A percentile compares a stretch with the other conserved stretches of the same genome.
Evolutionary conservation across 53 echinoderm and acorn worm genomes (phyloP).

Genomic region (Mesocentrotus franciscanus): DNA sequence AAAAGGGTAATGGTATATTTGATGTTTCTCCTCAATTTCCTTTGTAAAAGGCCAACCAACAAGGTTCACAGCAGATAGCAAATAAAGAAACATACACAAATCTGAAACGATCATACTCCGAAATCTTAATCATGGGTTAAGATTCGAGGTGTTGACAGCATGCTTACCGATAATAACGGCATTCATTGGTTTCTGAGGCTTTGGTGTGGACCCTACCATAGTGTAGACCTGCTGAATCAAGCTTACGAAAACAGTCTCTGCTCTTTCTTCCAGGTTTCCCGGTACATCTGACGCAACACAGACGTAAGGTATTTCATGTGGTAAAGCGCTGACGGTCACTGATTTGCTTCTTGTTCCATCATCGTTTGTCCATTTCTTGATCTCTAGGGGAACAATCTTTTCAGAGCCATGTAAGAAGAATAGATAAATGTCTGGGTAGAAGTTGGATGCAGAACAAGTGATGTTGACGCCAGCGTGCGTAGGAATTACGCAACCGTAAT

Average conservation of each 20-base stretch:
- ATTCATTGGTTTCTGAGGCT: neutral
- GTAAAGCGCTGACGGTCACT: neutral
- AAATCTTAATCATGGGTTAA: no score
- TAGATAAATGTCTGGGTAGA: neutral
- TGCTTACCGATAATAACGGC: neutral
- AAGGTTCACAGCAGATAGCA: no score
- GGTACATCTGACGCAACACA: conserved; percentile 1
- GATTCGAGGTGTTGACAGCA: no score
- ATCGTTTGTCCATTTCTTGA: neutral
- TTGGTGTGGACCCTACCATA: neutral
- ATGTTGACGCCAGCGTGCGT: neutral
- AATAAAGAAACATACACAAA: no score
- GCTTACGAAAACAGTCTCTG: neutral
- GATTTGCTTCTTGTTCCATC: neutral
- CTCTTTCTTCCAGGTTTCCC: neutral
- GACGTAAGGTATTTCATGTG: neutral
- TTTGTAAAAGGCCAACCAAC: no score
- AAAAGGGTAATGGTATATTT: no score
- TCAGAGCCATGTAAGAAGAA: neutral
- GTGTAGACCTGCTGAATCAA: neutral
- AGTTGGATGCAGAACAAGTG: neutral
- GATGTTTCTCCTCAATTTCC: no score
- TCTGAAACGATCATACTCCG: no score
- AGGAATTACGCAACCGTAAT: neutral
- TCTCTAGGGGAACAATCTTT: neutral